Conservation (phyloP, 2,797 vertebrate genomes). For the Lepus townsendii region DNA sequence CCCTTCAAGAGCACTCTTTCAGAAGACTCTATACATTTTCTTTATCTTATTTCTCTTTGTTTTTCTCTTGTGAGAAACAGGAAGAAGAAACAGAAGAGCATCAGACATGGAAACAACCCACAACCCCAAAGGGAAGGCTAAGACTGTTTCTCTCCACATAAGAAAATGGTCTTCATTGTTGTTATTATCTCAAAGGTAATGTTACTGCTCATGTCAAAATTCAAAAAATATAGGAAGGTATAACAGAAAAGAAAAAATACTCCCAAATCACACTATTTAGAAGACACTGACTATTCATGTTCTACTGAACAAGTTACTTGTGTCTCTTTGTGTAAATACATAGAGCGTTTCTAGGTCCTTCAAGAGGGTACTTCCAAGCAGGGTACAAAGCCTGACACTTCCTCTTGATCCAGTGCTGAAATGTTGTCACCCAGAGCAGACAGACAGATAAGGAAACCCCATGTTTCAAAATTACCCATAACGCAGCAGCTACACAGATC, state of each 20-base stretch:
- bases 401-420: neutral
- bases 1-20: slow-evolving; percentile 34
- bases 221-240: neutral
- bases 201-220: neutral
- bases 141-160: neutral
- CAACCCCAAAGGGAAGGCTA: neutral
- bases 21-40: neutral
- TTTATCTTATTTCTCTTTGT: slow-evolving; percentile 36
- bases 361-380: neutral
- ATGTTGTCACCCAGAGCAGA: slow-evolving; percentile 34
- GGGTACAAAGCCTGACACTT: neutral
- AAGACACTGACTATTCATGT: slow-evolving; percentile 32
- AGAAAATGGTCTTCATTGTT: neutral
- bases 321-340: neutral
- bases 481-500: slow-evolving; percentile 59
- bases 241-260: slow-evolving; percentile 45
- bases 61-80: neutral
- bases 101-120: neutral
- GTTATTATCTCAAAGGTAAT: neutral
- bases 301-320: neutral
- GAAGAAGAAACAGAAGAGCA: neutral
- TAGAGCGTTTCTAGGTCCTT: neutral
- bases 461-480: slow-evolving; percentile 75
- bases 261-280: slow-evolving; percentile 3
- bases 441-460: slow-evolving; percentile 55